Conservation (phyloP, 2,888 invertebrate species). For the Drosophila aldrichi region DNA sequence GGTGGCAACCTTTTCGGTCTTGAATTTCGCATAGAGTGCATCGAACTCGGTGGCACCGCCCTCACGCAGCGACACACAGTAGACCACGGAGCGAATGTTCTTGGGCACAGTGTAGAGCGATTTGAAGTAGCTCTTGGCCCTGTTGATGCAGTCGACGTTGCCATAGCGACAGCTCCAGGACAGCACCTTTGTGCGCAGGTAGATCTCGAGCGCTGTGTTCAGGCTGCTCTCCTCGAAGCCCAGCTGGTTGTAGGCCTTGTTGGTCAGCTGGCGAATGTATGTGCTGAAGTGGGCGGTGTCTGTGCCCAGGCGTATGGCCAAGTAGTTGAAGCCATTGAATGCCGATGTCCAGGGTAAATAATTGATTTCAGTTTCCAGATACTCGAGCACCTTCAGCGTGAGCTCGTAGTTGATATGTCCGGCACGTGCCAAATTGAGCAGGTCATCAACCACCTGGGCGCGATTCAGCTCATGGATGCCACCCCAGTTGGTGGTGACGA, state of each 20-base stretch:
- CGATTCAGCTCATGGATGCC: conserved; percentile 89
- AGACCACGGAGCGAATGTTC: conserved; percentile 90
- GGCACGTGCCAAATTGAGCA: conserved; percentile 90
- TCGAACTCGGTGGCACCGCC: conserved; percentile 89
- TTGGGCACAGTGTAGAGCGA: conserved; percentile 84
- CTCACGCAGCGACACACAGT: conserved; percentile 90
- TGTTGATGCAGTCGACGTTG: conserved; percentile 87
- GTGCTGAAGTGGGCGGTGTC: conserved; percentile 69
- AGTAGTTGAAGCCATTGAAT: conserved; percentile 85
- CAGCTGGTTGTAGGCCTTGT: conserved; percentile 86
- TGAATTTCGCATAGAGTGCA: conserved; percentile 88
- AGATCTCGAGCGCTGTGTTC: conserved; percentile 87
- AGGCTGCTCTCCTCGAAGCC: conserved; percentile 85
- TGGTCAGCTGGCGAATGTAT: conserved; percentile 86
- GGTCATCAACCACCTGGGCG: conserved; percentile 93
- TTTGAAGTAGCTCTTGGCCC: conserved; percentile 85
- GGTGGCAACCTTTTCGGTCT: conserved; percentile 87
- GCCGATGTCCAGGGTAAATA: conserved; percentile 93
- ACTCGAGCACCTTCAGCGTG: conserved; percentile 89
- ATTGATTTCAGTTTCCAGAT: conserved; percentile 89
- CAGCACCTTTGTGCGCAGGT: conserved; percentile 87
- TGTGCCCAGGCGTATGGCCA: conserved; percentile 80
- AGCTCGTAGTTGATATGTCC: conserved; percentile 87
- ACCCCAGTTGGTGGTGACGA: conserved; percentile 56
- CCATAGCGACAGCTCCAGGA: conserved; percentile 89